phyloP scores from a whole-genome alignment of 2,888 invertebrate genomes.

The Amaurobius ferox region DNA sequence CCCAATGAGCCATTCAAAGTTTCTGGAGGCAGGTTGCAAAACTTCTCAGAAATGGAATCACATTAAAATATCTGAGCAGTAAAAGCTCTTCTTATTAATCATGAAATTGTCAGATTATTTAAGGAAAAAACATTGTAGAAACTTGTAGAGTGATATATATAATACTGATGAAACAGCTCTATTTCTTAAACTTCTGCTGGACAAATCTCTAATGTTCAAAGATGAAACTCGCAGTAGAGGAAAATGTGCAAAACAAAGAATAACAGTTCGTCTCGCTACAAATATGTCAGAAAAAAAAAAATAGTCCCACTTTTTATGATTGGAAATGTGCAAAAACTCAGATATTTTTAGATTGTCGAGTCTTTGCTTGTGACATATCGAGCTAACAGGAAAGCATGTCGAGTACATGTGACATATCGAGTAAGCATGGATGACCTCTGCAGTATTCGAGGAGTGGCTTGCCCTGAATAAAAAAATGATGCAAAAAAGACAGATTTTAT shows the following conservation, averaged over 20 bases:
- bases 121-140: conserved; percentile 7
- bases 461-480: neutral
- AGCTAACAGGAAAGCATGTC: neutral
- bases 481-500: neutral
- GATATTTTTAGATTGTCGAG: neutral
- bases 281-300: neutral
- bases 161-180: conserved; percentile 3
- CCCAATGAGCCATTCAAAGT: neutral
- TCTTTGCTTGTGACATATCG: neutral
- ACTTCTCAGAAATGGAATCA: neutral
- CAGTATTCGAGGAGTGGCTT: neutral
- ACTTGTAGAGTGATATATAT: neutral
- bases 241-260: neutral
- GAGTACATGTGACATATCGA: too few relatives aligned
- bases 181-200: neutral
- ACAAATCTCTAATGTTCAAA: neutral
- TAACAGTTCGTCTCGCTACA: neutral
- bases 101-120: neutral
- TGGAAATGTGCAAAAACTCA: neutral
- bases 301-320: neutral
- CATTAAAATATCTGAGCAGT: neutral
- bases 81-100: neutral
- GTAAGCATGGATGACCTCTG: neutral
- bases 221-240: neutral
- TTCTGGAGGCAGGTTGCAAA: neutral